Percentiles rank a stretch among this genome's conserved stretches.
These are phyloP conservation scores for Cepaea hortensis DNA, from an alignment of 2,888 invertebrate genomes.

Conservation along the genomic window DNA sequence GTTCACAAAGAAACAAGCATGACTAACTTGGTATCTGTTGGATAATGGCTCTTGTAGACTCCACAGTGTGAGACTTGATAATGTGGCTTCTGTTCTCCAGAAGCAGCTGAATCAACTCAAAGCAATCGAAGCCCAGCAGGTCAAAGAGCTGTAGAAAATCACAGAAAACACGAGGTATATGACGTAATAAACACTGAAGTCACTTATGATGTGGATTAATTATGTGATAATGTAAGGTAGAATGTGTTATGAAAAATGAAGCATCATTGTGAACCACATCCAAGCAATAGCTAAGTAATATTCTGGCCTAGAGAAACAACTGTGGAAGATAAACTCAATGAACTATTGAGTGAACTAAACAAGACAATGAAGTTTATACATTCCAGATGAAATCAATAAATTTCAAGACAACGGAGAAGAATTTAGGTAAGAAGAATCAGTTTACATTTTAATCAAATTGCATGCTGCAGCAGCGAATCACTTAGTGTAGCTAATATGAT, in stretches of 20 bases:
- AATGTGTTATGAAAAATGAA: neutral
- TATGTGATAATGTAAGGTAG: neutral
- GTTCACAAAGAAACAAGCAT: neutral
- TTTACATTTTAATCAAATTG: no score
- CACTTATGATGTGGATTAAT: neutral
- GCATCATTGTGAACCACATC: neutral
- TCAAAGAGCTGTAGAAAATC: slow-evolving; percentile 83
- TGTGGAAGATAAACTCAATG: no score
- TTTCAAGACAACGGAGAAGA: no score
- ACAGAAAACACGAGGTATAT: neutral
- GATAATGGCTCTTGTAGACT: slow-evolving; percentile 53
- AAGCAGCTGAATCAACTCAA: slow-evolving; percentile 85
- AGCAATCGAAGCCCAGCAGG: slow-evolving; percentile 89
- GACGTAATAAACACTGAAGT: slow-evolving; percentile 7
- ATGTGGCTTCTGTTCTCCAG: slow-evolving; percentile 81
- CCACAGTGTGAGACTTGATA: slow-evolving; percentile 60
- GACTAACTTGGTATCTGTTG: slow-evolving; percentile 52
- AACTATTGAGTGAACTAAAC: no score
- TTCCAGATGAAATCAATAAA: no score
- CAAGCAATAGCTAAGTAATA: no score
- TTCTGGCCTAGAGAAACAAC: no score
- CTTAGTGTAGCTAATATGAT: no score
- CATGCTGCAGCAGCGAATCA: no score
- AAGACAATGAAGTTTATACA: no score
- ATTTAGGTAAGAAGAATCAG: no score